A percentile compares a stretch with the other conserved stretches of the same genome.
Evolutionary conservation across 2,797 vertebrate genomes (phyloP).

Genomic region (Neomorphus geoffroyi): DNA sequence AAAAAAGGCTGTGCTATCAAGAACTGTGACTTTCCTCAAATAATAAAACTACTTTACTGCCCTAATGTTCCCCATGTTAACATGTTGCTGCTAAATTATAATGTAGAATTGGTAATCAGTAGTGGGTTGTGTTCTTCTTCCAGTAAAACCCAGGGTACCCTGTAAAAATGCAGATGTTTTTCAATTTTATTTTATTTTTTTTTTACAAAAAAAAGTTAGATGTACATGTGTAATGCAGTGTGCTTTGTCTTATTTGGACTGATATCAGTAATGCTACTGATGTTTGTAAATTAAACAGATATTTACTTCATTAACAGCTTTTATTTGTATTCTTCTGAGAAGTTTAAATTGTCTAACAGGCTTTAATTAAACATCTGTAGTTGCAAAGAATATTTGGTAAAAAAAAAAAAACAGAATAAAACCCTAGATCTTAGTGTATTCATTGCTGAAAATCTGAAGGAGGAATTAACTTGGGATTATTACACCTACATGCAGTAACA

Average conservation of each 20-base stretch:
- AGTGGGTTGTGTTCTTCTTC: conserved; percentile 88
- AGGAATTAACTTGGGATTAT: not conserved
- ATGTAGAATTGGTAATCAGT: conserved; percentile 86
- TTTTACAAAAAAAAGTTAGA: conserved; percentile 74
- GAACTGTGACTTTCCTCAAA: conserved; percentile 93
- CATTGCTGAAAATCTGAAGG: conserved; percentile 7
- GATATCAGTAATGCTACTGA: conserved; percentile 95
- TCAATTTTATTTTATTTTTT: conserved; percentile 73
- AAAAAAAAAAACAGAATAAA: not conserved
- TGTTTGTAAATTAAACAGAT: conserved; percentile 98
- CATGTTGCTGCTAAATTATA: conserved; percentile 97
- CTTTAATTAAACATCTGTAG: conserved; percentile 31
- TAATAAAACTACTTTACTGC: conserved; percentile 94
- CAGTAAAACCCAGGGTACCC: conserved; percentile 85
- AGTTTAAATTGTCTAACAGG: conserved; percentile 11
- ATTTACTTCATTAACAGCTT: conserved; percentile 88
- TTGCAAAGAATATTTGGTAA: conserved; percentile 3
- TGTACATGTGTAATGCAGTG: conserved; percentile 86
- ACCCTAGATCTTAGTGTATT: conserved; percentile 1
- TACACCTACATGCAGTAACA: not conserved
- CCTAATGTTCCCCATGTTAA: conserved; percentile 91
- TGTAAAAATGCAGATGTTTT: conserved; percentile 90
- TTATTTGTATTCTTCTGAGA: conserved; percentile 76
- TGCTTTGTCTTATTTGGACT: conserved; percentile 92
- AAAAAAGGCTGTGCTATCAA: conserved; percentile 86